phyloP scores from a whole-genome alignment of 2,888 invertebrate genomes.

The Drosophila quinaria region DNA sequence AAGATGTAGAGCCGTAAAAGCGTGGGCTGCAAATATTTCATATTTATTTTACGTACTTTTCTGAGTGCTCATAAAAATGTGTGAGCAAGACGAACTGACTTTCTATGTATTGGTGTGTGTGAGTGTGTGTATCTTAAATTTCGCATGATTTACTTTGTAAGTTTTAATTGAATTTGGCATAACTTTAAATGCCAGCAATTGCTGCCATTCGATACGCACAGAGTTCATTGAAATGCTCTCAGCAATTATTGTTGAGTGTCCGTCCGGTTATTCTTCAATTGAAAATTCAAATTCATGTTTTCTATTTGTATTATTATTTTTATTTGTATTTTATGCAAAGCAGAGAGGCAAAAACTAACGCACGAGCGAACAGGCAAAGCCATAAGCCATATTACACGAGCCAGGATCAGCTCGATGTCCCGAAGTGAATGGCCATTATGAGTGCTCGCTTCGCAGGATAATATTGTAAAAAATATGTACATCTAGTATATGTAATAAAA shows the following conservation, averaged over 20 bases:
- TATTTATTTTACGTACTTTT: constrained; percentile 59
- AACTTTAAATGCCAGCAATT: constrained; percentile 36
- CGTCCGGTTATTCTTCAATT: constrained; percentile 37
- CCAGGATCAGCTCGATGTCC: constrained; percentile 30
- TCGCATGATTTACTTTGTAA: constrained; percentile 56
- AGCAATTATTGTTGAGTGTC: constrained; percentile 31
- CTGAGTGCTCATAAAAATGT: constrained; percentile 40
- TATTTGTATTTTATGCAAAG: constrained; percentile 48
- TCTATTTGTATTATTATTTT: neutral
- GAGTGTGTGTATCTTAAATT: constrained; percentile 14
- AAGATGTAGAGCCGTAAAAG: constrained; percentile 29
- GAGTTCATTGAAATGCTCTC: constrained; percentile 37
- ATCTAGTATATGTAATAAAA: constrained; percentile 1
- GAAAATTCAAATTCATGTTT: constrained; percentile 42
- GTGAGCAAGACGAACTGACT: constrained; percentile 6
- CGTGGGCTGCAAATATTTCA: constrained; percentile 58
- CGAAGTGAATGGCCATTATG: constrained; percentile 17
- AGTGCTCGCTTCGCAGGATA: constrained; percentile 29
- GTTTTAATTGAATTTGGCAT: constrained; percentile 60
- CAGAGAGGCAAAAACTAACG: constrained; percentile 42
- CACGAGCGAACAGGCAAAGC: constrained; percentile 52
- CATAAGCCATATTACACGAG: constrained; percentile 38
- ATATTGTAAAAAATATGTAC: constrained; percentile 28
- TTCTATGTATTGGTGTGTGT: neutral
- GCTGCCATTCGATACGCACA: constrained; percentile 38